A percentile compares a stretch with the other conserved stretches of the same genome.
Evolutionary conservation across 2,888 invertebrate genomes (phyloP).

Genomic region (Rhingia campestris): DNA sequence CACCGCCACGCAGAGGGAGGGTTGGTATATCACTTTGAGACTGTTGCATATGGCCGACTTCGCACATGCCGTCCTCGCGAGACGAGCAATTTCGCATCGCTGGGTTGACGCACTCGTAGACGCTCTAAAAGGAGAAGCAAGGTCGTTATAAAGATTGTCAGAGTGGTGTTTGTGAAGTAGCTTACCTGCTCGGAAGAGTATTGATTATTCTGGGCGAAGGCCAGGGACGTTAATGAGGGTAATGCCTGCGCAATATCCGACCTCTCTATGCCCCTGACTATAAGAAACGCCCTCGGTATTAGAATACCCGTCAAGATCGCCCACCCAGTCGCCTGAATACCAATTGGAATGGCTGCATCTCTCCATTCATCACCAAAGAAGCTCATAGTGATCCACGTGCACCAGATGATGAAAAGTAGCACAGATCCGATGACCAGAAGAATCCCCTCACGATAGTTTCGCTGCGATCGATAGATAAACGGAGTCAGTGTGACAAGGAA

Average conservation of each 20-base stretch:
- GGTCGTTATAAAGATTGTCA: background rate
- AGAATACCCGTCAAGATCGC: slow-evolving; percentile 86
- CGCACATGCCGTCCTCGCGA: slow-evolving; percentile 78
- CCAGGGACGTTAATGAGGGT: slow-evolving; percentile 83
- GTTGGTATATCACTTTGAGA: slow-evolving; percentile 83
- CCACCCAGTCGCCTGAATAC: slow-evolving; percentile 86
- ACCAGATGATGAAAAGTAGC: slow-evolving; percentile 85
- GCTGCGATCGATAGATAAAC: slow-evolving; percentile 85
- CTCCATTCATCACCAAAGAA: slow-evolving; percentile 84
- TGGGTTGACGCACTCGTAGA: slow-evolving; percentile 85
- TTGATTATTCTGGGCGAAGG: slow-evolving; percentile 83
- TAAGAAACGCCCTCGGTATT: slow-evolving; percentile 87
- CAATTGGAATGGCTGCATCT: slow-evolving; percentile 86
- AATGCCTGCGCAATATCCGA: slow-evolving; percentile 85
- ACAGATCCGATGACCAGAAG: slow-evolving; percentile 84
- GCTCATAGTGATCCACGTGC: slow-evolving; percentile 85
- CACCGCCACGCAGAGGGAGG: slow-evolving; percentile 81
- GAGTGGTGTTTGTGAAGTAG: background rate
- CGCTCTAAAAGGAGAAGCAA: slow-evolving; percentile 81
- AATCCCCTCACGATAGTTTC: slow-evolving; percentile 88
- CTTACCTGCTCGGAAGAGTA: slow-evolving; percentile 82
- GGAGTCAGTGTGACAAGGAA: slow-evolving; percentile 85
- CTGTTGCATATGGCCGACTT: slow-evolving; percentile 77
- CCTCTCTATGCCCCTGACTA: slow-evolving; percentile 86
- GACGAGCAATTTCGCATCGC: slow-evolving; percentile 83